phyloP scores from a whole-genome alignment of 2,888 invertebrate genomes.

The Hirudinaria manillensis region DNA sequence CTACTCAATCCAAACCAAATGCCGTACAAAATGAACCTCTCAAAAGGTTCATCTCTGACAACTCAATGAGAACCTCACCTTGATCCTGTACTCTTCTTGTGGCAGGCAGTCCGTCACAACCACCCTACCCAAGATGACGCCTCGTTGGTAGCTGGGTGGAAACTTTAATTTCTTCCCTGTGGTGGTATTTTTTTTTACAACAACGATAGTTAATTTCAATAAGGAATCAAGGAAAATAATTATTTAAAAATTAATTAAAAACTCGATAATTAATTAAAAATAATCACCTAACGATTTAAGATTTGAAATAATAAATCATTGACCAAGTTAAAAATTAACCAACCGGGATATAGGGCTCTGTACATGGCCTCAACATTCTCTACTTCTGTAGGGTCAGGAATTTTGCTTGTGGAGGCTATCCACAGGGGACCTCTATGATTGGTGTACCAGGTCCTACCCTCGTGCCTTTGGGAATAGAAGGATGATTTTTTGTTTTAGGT shows the following conservation, averaged over 20 bases:
- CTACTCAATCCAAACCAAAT: not conserved
- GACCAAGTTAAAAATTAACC: constrained; percentile 1
- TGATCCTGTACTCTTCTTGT: constrained; percentile 75
- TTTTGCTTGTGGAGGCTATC: constrained; percentile 82
- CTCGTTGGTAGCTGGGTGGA: constrained; percentile 76
- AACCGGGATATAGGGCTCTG: constrained; percentile 38
- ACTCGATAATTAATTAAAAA: not conserved
- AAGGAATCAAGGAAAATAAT: not conserved
- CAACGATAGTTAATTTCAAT: not conserved
- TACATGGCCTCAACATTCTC: constrained; percentile 68
- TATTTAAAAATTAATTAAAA: not conserved
- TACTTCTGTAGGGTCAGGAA: constrained; percentile 64
- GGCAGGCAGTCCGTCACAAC: constrained; percentile 75
- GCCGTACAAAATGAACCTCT: not conserved
- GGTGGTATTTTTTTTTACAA: not conserved
- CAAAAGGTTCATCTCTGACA: not conserved
- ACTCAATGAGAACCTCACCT: constrained; percentile 41
- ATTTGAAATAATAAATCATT: too few relatives aligned
- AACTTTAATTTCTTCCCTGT: constrained; percentile 60
- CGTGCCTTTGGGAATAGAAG: constrained; percentile 60
- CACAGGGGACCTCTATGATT: constrained; percentile 84
- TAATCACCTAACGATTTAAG: too few relatives aligned
- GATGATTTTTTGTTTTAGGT: not conserved
- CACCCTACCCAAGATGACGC: constrained; percentile 82
- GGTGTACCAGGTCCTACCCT: constrained; percentile 88